phyloP scores from a whole-genome alignment of 2,888 invertebrate genomes.

The Druceiella hillmani region DNA sequence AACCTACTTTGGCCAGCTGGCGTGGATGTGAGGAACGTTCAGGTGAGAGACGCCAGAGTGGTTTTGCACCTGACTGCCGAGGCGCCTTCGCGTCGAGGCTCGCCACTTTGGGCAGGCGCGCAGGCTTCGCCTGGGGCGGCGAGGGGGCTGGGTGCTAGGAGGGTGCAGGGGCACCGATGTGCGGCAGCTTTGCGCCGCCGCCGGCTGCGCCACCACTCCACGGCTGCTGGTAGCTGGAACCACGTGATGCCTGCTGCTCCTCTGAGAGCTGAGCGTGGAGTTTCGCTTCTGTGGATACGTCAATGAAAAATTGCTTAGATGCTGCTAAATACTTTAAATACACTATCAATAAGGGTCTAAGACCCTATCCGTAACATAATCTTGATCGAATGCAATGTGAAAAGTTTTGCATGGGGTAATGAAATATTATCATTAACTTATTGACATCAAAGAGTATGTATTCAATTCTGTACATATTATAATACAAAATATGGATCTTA shows the following conservation, averaged over 20 bases:
- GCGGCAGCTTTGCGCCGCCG: slow-evolving; percentile 42
- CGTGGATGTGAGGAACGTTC: slow-evolving; percentile 27
- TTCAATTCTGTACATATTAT: too few relatives aligned
- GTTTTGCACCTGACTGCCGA: slow-evolving; percentile 28
- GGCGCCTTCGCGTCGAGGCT: slow-evolving; percentile 29
- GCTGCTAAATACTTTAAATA: too few relatives aligned
- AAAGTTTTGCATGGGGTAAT: too few relatives aligned
- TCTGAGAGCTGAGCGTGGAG: slow-evolving; percentile 45
- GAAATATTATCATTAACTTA: too few relatives aligned
- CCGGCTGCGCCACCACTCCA: slow-evolving; percentile 26
- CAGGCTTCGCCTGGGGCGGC: slow-evolving; percentile 16
- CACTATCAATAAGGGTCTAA: too few relatives aligned
- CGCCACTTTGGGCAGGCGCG: slow-evolving; percentile 26
- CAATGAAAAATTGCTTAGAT: too few relatives aligned
- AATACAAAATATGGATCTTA: too few relatives aligned
- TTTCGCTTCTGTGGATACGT: slow-evolving; percentile 50
- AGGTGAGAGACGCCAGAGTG: slow-evolving; percentile 21
- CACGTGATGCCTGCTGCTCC: slow-evolving; percentile 32
- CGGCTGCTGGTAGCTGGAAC: slow-evolving; percentile 19
- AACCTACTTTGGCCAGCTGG: slow-evolving; percentile 44
- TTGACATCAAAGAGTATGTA: too few relatives aligned
- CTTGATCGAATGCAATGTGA: too few relatives aligned
- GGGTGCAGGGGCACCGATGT: slow-evolving; percentile 47
- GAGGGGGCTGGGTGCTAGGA: slow-evolving; percentile 43
- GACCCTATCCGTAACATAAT: too few relatives aligned